Conservation (phyloP, 2,888 invertebrate species). For the Tillus elongatus region DNA sequence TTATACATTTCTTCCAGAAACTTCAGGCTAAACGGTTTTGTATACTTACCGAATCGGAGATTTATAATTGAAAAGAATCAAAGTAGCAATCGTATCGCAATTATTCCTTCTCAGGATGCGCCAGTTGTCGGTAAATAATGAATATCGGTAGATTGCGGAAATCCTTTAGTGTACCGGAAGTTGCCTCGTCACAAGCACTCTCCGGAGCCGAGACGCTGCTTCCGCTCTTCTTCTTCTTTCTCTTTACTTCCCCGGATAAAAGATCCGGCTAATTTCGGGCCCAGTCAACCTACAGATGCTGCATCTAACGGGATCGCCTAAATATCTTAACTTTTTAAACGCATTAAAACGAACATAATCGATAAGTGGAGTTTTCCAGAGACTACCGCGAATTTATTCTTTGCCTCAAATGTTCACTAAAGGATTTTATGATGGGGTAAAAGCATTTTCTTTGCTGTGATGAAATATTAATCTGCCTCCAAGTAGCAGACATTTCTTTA, state of each 20-base stretch:
- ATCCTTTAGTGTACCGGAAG: conserved; percentile 2
- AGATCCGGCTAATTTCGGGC: background rate
- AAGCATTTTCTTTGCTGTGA: too few relatives aligned
- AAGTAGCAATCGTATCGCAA: too few relatives aligned
- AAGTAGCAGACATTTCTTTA: too few relatives aligned
- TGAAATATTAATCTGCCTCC: too few relatives aligned
- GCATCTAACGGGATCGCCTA: conserved; percentile 2
- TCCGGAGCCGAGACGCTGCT: background rate
- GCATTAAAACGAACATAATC: conserved; percentile 3
- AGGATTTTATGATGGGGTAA: too few relatives aligned
- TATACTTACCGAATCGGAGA: too few relatives aligned
- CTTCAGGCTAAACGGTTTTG: too few relatives aligned
- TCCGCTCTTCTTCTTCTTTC: background rate
- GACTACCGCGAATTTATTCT: conserved; percentile 1
- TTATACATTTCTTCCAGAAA: too few relatives aligned
- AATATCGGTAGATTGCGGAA: conserved; percentile 3
- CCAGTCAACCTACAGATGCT: too few relatives aligned
- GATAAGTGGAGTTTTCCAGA: conserved; percentile 1
- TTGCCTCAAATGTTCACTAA: too few relatives aligned
- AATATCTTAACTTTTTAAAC: background rate
- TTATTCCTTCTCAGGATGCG: too few relatives aligned
- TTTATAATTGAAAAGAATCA: too few relatives aligned
- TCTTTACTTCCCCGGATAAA: background rate
- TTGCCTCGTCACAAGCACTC: conserved; percentile 1
- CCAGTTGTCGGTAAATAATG: background rate